Evolutionary conservation across 2,113 vertebrate genomes (phyloP), one percentile per base, ranked within the genome.

Genomic region (Paratilapia polleni): DNA sequence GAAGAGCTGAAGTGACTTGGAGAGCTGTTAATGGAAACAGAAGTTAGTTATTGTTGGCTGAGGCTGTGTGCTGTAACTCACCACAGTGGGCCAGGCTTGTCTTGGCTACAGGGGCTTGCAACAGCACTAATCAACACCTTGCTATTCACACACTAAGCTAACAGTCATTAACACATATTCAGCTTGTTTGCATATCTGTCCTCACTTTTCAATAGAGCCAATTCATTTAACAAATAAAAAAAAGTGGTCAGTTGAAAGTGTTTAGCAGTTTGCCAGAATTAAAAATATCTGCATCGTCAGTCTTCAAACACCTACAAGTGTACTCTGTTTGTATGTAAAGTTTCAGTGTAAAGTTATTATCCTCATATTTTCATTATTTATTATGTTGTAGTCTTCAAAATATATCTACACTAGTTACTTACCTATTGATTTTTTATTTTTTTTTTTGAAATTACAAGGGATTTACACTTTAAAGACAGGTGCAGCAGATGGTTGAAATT

Each of bases 111-210:
- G 89, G 83, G 85, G 84, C 85, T 87, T 59, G 87, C 84, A 88
- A 84, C 84, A 66, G 82, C 87, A 85, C 91, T 78, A 95, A 94
- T 94, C 94, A 94, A 94, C 94, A 93, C 93, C 93, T 93, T 85
- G 86, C 91, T 88, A 85, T 93, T 92, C 92, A 76, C 90, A 90
- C 91, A 79, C 81, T 74, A 61, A 85, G 85, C 83, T 91, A 77
- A 77, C 80, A 87, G 87, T 92, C 92, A 94, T 94, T 93, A 94
- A 89, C 93, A 94, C 91, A 24, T 93, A 70, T 81, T 66, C 78
- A 49, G 85, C 89, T 88, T 94, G 91, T 93, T 94, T 94, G 92
- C 88, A 85, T 90, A 80, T 92, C 88, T 90, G 86, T 95, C 91
- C 85, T 83, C 94, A 83, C 92, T 87, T 93, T 88, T 91, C 81